Conservation (phyloP, 2,113 vertebrate species). For the Tretioscincus oriximinensis region DNA sequence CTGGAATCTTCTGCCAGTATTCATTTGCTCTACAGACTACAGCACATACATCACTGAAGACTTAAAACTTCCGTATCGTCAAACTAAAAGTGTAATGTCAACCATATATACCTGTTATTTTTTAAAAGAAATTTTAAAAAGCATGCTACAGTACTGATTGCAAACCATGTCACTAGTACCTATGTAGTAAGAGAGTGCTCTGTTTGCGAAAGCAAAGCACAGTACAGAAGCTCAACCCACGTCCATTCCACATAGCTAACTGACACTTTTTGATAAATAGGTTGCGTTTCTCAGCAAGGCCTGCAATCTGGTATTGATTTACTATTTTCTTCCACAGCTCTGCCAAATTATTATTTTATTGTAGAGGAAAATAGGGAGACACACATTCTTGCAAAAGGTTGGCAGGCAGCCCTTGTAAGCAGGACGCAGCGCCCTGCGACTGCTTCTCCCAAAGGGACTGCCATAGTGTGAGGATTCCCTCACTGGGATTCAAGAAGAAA, state of each 20-base stretch:
- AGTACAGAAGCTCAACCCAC: slow-evolving; percentile 44
- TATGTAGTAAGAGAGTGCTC: not conserved
- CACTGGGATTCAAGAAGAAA: slow-evolving; percentile 32
- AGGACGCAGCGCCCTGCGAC: slow-evolving; percentile 53
- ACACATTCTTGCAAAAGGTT: slow-evolving; percentile 64
- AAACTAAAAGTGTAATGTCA: not conserved
- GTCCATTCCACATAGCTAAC: slow-evolving; percentile 50
- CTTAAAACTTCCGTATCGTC: not conserved
- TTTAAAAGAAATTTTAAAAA: not conserved
- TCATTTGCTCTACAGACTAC: too few relatives aligned
- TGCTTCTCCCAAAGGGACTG: slow-evolving; percentile 69
- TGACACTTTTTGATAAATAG: slow-evolving; percentile 61
- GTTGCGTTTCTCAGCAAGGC: slow-evolving; percentile 57
- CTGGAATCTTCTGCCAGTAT: too few relatives aligned
- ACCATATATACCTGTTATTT: not conserved
- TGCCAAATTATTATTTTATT: slow-evolving; percentile 74
- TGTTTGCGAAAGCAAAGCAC: slow-evolving; percentile 41
- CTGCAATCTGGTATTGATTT: slow-evolving; percentile 70
- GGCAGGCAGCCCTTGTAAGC: slow-evolving; percentile 64
- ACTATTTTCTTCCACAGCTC: slow-evolving; percentile 62
- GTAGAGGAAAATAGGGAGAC: slow-evolving; percentile 69
- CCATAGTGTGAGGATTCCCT: slow-evolving; percentile 64
- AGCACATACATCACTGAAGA: not conserved
- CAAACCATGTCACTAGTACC: not conserved
- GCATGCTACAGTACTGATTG: not conserved